These are phyloP conservation scores for Pteromalus puparum DNA, from an alignment of 1,140 invertebrate species.

Conservation along the genomic window DNA sequence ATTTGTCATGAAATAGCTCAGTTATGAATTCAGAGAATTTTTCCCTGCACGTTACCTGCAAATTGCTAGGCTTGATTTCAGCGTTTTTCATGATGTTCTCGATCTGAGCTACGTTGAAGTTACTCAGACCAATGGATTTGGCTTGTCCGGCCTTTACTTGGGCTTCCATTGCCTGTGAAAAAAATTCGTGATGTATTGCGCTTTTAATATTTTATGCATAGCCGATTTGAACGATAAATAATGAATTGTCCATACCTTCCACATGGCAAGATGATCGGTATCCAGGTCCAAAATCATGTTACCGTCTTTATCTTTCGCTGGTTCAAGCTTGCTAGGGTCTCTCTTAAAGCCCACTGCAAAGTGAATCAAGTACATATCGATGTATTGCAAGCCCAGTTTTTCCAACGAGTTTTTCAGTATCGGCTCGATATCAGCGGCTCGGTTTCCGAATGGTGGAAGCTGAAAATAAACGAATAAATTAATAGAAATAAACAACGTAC, in stretches of 20 bases:
- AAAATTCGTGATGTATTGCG: too few species aligned
- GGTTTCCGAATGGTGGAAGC: conserved; percentile 79
- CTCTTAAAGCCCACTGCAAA: conserved; percentile 82
- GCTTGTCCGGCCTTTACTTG: conserved; percentile 80
- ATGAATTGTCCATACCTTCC: conserved; percentile 78
- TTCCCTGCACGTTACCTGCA: conserved; percentile 76
- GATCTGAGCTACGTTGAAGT: conserved; percentile 85
- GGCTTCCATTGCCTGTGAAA: conserved; percentile 83
- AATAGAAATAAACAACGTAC: neutral
- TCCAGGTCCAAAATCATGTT: conserved; percentile 79
- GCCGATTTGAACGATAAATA: neutral
- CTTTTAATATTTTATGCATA: neutral
- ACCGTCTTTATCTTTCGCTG: conserved; percentile 77
- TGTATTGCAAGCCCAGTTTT: conserved; percentile 84
- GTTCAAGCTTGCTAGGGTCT: conserved; percentile 71
- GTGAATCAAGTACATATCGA: conserved; percentile 91
- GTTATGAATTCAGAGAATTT: neutral
- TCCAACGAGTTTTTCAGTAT: conserved; percentile 84
- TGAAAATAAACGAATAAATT: conserved; percentile 53
- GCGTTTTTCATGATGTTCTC: conserved; percentile 79
- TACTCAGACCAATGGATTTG: conserved; percentile 86
- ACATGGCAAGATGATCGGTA: conserved; percentile 83
- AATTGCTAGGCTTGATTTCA: conserved; percentile 81
- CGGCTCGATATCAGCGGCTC: conserved; percentile 82
- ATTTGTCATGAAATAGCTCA: neutral